Base-by-base conservation (phyloP, 2,888 invertebrate genomes). In the Cepaea hortensis region DNA sequence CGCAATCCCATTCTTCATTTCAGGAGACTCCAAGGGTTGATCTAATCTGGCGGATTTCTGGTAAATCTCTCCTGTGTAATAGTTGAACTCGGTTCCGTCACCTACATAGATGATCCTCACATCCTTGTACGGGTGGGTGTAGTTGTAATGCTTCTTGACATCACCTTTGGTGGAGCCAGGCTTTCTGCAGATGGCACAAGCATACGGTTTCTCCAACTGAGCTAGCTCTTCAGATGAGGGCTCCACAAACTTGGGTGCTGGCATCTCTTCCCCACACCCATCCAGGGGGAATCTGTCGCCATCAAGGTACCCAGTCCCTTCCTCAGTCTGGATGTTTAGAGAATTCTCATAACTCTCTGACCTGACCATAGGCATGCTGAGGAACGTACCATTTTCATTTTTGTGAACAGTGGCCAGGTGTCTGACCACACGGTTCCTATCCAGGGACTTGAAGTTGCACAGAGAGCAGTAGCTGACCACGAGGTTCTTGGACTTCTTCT, bases 111-210 rank as follows among this genome's bases (percentile, higher is more conserved):
- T 88, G 50, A 93, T 91, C 72, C 90, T 88, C 48, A 93, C 91
- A 82, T 92, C 91, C 81, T 91, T 91, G 70, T 90, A 91, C 11
- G 91, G 91, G 88, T 93, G 93, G 46, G 90, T 90, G 87, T 93
- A 93, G 85, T 92, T 91, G 87, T 92, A 93, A 83, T 93, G 93
- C 82, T 92, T 93, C 84, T 91, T 91, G 3, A 93, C 90, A 88
- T 93, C 92, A 23, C 92, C 92, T 84, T 92, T 91, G 3, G 90
- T 90, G 1, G 91, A 88, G 18, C 91, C 91, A 48, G 90, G 86
- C 85, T 92, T 92, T 15, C 92, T 92, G 89, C 93, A 93, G 46
- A 91, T 91, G 7, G 91, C 91, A 87, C 93, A 93, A 90, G 91
- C 92, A 87, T 90, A 93, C 3, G 91, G 92, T 84, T 90, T 90